Base-by-base conservation (phyloP, 2,797 vertebrate species). In the Pachyuromys duprasi region DNA sequence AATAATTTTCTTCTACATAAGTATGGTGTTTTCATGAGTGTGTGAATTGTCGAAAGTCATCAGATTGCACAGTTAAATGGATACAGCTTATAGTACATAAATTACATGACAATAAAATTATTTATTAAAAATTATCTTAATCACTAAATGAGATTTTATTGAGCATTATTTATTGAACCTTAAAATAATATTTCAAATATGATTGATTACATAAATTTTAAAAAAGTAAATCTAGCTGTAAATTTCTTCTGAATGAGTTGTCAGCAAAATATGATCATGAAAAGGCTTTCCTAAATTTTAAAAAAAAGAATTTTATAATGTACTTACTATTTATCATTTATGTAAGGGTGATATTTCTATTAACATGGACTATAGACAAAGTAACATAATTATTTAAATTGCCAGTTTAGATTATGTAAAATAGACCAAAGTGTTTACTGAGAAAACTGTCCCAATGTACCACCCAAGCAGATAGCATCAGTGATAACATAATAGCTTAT, bases 101-200 rank as follows among this genome's bases (percentile, higher is more conserved):
- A 74, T 78, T 88, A 87, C 39, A 70, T 79, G 39, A 80, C n/a
- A 78, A 36, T 62, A 78, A 94, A 90, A 11, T 57, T 89, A 28
- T 81, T 86, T 80, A 90, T 96, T 79, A 94, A 95, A 91, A 15
- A 74, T 89, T 86, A 75, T 69, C 49, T 69, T 74, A 91, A 26
- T 94, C 72, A 95, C 84, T 81, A 84, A 92, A 65, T 95, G 63
- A 45, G 49, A 95, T 84, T 94, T 96, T 22, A 82, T 93, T 96
- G 86, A 91, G 20, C 49, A 94, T 91, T 95, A 92, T 94, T 96
- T 93, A 91, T 88, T 96, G 65, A 96, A n/a, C 42, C 39, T 95
- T 95, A 95, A 96, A 94, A 84, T 80, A 86, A 81, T 31, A 94
- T 90, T 92, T 90, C 80, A 95, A 87, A 79, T 95, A 79, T 60